phyloP scores from a whole-genome alignment of 2,113 vertebrate genomes.

The Notiomystis cincta region DNA sequence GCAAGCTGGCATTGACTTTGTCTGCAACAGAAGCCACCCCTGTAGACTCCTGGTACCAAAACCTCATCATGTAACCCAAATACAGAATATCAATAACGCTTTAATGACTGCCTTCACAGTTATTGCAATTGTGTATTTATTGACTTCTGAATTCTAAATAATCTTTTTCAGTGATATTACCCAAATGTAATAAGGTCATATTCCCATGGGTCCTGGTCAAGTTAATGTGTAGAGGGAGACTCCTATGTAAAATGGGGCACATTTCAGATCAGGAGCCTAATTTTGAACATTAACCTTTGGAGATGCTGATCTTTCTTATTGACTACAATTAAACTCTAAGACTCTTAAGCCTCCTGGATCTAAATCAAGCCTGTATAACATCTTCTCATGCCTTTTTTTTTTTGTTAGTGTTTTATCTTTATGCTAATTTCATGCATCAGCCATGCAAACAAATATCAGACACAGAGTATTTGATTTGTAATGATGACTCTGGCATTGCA shows the following conservation, averaged over 20 bases:
- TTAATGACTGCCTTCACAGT: neutral
- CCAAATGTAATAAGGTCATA: neutral
- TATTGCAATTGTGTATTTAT: neutral
- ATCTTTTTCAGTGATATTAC: neutral
- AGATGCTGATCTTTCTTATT: neutral
- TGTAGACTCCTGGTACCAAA: neutral
- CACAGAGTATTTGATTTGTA: neutral
- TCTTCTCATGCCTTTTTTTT: neutral
- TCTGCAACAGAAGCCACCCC: neutral
- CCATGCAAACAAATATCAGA: neutral
- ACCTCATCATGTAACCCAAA: neutral
- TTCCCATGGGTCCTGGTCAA: neutral
- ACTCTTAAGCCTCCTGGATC: neutral
- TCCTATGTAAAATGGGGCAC: neutral
- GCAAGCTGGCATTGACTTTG: neutral
- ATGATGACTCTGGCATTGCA: neutral
- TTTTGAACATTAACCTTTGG: neutral
- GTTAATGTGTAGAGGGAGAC: neutral
- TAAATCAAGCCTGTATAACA: neutral
- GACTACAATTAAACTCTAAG: neutral
- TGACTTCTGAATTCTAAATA: neutral
- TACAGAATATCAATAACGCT: neutral
- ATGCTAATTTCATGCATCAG: neutral
- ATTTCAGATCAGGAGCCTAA: neutral
- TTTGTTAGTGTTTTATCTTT: neutral